These are phyloP conservation scores for Lepeophtheirus nordmannii DNA, from an alignment of 2,888 invertebrate species.

Conservation along the genomic window DNA sequence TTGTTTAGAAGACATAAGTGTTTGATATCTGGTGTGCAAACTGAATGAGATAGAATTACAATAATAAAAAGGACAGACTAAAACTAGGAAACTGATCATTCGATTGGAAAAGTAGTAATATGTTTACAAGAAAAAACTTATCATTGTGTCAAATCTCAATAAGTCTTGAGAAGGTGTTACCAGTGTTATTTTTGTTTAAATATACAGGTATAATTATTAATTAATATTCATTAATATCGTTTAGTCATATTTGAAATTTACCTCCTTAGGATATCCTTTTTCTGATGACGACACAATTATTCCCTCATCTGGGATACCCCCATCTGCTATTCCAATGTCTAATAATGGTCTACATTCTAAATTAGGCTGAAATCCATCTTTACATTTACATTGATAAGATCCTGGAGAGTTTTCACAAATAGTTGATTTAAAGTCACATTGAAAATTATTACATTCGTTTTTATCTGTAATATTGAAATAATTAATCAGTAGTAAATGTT, in stretches of 20 bases:
- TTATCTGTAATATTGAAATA: slow-evolving; percentile 43
- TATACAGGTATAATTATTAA: too few species aligned
- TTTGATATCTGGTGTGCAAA: too few species aligned
- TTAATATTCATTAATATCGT: not conserved
- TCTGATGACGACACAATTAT: slow-evolving; percentile 69
- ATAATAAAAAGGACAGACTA: too few species aligned
- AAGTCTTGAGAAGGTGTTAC: too few species aligned
- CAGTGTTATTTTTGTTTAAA: too few species aligned
- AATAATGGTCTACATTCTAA: slow-evolving; percentile 77
- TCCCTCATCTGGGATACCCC: slow-evolving; percentile 75
- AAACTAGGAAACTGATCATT: too few species aligned
- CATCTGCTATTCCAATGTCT: slow-evolving; percentile 70
- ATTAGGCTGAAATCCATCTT: slow-evolving; percentile 62
- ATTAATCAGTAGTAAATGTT: slow-evolving; percentile 28
- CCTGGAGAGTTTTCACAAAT: slow-evolving; percentile 77
- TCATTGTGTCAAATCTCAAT: too few species aligned
- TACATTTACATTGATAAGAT: slow-evolving; percentile 67
- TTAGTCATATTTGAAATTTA: not conserved
- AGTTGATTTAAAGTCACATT: slow-evolving; percentile 76
- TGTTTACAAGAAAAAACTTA: not conserved
- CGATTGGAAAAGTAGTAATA: slow-evolving; percentile 3
- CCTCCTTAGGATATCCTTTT: slow-evolving; percentile 54
- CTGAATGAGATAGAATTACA: too few species aligned
- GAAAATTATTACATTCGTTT: slow-evolving; percentile 72
- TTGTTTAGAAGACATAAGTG: too few species aligned